Evolutionary conservation across 2,797 vertebrate genomes (phyloP), one percentile per base, ranked within the genome.

Genomic region (Oreortyx pictus): DNA sequence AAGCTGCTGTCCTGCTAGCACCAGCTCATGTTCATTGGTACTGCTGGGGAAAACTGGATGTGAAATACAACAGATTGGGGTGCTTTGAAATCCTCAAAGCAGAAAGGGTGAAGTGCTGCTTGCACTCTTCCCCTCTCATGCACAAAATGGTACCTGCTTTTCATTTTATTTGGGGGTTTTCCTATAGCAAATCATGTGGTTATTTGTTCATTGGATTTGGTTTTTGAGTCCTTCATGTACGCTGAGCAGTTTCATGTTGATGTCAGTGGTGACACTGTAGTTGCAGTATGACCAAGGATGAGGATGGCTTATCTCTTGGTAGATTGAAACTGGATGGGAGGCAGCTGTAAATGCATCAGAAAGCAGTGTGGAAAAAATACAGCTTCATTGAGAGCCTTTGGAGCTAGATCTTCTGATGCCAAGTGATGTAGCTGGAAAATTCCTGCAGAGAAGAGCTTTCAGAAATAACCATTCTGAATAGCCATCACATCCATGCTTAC

Each of bases 111-210:
- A 74, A 80, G 73, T 16, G 1, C 22, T 3, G n/a, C 19, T 77
- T n/a, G 77, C 1, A 2, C 60, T 61, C 70, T n/a, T 76, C 46
- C 78, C 56, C 75, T 50, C 23, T 10, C 39, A 27, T 3, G 23
- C 64, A 83, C 50, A 83, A 77, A 81, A 86, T 57, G 71, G 71
- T 74, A 33, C 67, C 39, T 43, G n/a, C 9, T 70, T 70, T 73
- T 78, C 54, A 9, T 61, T 72, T 50, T 20, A 23, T 78, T 67
- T 56, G 11, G 89, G 93, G 93, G 82, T 90, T 95, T 95, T 95
- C 94, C 93, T 93, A 20, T 61, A 50, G 79, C 57, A 27, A 33
- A 57, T 70, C 11, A 17, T n/a, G 7, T 20, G 80, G 60, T 47
- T 86, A 47, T 46, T 70, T 52, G 56, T 57, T 94, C 52, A 61